Evolutionary conservation across 1,140 invertebrate species (phyloP), one percentile per base, ranked within the genome.

Genomic region (Drosophila fuyamai): DNA sequence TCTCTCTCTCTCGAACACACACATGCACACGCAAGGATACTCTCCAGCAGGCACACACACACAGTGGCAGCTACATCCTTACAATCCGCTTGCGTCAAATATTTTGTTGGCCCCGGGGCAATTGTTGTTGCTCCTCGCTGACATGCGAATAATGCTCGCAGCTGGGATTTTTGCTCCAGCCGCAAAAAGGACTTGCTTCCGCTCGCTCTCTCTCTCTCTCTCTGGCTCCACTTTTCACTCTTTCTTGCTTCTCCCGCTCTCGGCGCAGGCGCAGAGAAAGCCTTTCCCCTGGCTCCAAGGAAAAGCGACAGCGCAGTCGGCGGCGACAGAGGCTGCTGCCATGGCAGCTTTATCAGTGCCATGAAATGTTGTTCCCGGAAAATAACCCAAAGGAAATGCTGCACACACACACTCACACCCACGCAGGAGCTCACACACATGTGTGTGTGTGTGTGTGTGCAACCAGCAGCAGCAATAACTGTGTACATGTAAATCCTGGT

Each of bases 261-360:
- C 35, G 56, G 82, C 82, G 83, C 60, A 62, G 66, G 35, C 79
- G 70, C 84, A 29, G 4, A 81, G 36, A 18, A 32, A 29, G 35
- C 6, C 13, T 68, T 80, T 80, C 85, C 84, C 84, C 84, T 77
- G 55, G 50, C 53, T 29, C 48, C 59, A 18, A 41, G 36, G 59
- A 43, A 41, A 32, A 35, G 46, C 70, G 59, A 47, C 67, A 54
- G 53, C 68, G 67, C 67, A 18, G 68, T 70, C 36, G 44, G 36
- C 46, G 60, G 66, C 66, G 46, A 71, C 67, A 68, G 73, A 46
- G 61, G 73, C 56, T 60, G 82, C 83, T 91, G 89, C 84, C 88
- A 91, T 91, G 88, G 83, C 83, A 91, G 83, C 88, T 89, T 91
- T 91, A 91, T 91, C 88, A 91, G 84, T 91, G 84, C 84, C 83